Conservation (phyloP, 2,113 vertebrate genomes). For the Cochlearius cochlearius region DNA sequence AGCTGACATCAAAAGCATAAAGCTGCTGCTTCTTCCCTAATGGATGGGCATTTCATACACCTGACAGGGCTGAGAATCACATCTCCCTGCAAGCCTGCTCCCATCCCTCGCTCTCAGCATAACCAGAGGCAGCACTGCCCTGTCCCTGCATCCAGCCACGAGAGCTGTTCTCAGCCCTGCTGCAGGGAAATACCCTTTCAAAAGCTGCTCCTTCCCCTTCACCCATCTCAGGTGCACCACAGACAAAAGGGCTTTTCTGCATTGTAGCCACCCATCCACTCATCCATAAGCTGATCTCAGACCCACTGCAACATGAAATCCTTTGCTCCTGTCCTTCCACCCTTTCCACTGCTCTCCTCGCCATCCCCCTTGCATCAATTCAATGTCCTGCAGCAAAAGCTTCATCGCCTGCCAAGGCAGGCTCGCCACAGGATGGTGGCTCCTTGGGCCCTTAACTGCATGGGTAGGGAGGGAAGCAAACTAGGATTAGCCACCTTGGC, state of each 20-base stretch:
- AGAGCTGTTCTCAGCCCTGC: background rate
- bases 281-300: background rate
- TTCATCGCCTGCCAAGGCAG: background rate
- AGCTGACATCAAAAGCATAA: slow-evolving; percentile 36
- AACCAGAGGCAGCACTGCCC: background rate
- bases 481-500: background rate
- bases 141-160: background rate
- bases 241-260: background rate
- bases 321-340: background rate
- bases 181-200: background rate
- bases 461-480: background rate
- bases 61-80: background rate
- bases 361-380: background rate
- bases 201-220: background rate
- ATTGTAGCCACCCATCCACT: background rate
- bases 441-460: background rate
- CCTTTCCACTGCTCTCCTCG: background rate
- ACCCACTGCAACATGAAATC: background rate
- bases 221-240: background rate
- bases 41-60: background rate
- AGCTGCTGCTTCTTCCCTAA: slow-evolving; percentile 5
- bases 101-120: background rate
- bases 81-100: background rate
- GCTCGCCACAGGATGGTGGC: background rate
- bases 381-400: background rate